Base-by-base conservation (phyloP, 1,140 invertebrate species). In the Drosophila suzukii region DNA sequence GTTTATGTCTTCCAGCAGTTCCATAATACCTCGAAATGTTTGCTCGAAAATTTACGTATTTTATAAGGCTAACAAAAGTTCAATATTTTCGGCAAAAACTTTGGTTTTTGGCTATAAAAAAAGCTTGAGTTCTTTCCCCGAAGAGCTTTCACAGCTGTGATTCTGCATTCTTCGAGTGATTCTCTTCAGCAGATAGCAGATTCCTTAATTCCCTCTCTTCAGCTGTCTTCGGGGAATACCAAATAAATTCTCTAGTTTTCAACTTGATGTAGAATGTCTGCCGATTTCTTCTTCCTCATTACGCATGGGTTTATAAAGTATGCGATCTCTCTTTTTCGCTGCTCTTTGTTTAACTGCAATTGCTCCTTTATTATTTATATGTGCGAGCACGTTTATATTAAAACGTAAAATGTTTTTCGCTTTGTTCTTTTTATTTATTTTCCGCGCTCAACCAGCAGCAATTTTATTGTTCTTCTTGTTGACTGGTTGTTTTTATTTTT, bases 361-460 rank as follows among this genome's bases (percentile, higher is more conserved):
- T 72, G 44, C 66, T 71, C 30, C 68, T 71, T 72, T 50, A 72
- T 72, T 63, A 63, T 51, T 65, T 63, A 75, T 66, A 56, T 50
- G 60, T 49, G 72, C 17, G 72, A 57, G 41, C 46, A 55, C n/a
- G 63, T 77, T 68, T 57, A 77, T 70, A 78, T 62, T 78, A 77
- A 70, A 77, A 77, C 75, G 74, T 78, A 78, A 65, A 75, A 77
- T 60, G 56, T 36, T 77, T 61, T 77, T 61, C 56, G 63, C 62
- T 77, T 77, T 77, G 73, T 77, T 77, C 55, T 83, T 63, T 62
- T 68, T 50, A 38, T 53, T 39, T 53, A n/a, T 47, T 67, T 61
- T 60, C 61, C 59, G 58, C 59, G 61, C 50, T 34, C 49, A 67
- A 50, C 63, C 56, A 47, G 55, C 60, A 66, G 38, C 66, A 70